Conservation (phyloP, 2,113 vertebrate species). For the Lynx canadensis region DNA sequence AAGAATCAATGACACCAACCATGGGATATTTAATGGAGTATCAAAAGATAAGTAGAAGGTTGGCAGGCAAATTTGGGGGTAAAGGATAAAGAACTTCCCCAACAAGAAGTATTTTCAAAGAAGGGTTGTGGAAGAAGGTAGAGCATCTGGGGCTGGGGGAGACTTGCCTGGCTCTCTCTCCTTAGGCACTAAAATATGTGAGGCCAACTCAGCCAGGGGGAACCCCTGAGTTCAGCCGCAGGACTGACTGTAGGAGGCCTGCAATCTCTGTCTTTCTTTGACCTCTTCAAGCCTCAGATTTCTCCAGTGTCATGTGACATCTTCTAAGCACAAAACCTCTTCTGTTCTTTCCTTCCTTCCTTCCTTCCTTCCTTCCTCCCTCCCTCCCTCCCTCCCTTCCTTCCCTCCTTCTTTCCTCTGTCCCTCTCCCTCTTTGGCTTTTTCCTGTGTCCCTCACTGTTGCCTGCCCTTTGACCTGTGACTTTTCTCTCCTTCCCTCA, state of each 20-base stretch:
- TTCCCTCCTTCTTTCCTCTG: neutral
- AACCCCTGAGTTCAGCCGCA: neutral
- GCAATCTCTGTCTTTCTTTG: neutral
- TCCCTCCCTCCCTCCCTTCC: accelerated
- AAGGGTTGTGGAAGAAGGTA: neutral
- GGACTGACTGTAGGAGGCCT: neutral
- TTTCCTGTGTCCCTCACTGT: neutral
- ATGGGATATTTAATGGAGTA: neutral
- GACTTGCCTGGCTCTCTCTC: neutral
- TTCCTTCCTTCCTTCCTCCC: too few relatives aligned
- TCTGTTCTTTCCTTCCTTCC: neutral
- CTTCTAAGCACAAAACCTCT: neutral
- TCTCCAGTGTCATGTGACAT: neutral
- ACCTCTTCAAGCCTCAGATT: neutral
- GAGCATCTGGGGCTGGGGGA: neutral
- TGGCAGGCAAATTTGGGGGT: neutral
- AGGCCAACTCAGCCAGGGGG: neutral
- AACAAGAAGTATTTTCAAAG: neutral
- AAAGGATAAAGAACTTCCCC: neutral
- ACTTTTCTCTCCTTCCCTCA: neutral
- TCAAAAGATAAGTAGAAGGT: neutral
- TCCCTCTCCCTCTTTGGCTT: neutral
- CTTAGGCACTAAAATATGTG: neutral
- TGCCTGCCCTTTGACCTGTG: neutral
- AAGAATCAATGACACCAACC: neutral